phyloP scores from a whole-genome alignment of 2,888 invertebrate species.

The Dicyrtomina minuta region DNA sequence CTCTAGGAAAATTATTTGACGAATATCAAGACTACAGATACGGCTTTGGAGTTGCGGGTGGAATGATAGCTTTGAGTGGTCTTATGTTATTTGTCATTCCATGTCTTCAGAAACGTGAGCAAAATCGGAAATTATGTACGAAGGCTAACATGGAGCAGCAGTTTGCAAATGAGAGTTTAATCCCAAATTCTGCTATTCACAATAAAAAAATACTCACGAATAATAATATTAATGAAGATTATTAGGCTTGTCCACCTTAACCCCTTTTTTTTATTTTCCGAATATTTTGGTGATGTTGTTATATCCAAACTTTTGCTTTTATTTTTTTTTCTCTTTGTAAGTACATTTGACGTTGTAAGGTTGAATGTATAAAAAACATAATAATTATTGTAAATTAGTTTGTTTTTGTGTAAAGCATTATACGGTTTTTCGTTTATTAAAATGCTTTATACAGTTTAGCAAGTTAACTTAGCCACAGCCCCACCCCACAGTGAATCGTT shows the following conservation, averaged over 20 bases:
- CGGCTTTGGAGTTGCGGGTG: constrained; percentile 85
- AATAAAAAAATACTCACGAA: constrained; percentile 12
- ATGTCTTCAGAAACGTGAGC: constrained; percentile 54
- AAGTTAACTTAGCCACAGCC: no score
- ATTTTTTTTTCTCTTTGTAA: no score
- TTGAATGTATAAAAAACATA: no score
- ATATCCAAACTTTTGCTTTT: no score
- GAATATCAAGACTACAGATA: constrained; percentile 41
- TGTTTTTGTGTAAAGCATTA: no score
- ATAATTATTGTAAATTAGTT: no score
- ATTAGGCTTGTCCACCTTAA: no score
- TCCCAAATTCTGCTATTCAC: neutral
- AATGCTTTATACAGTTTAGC: no score
- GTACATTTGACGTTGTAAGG: no score
- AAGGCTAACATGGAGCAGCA: constrained; percentile 1
- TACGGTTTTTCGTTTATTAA: no score
- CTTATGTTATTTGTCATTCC: constrained; percentile 83
- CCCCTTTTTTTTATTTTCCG: neutral
- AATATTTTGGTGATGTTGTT: neutral
- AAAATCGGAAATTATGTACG: neutral
- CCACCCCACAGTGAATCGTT: no score
- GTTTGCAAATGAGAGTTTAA: neutral
- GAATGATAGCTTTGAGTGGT: constrained; percentile 81
- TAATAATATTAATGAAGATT: constrained; percentile 22
- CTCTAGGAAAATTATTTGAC: constrained; percentile 42